Evolutionary conservation across 2,888 invertebrate species (phyloP).

Genomic region (Halictus ligatus): DNA sequence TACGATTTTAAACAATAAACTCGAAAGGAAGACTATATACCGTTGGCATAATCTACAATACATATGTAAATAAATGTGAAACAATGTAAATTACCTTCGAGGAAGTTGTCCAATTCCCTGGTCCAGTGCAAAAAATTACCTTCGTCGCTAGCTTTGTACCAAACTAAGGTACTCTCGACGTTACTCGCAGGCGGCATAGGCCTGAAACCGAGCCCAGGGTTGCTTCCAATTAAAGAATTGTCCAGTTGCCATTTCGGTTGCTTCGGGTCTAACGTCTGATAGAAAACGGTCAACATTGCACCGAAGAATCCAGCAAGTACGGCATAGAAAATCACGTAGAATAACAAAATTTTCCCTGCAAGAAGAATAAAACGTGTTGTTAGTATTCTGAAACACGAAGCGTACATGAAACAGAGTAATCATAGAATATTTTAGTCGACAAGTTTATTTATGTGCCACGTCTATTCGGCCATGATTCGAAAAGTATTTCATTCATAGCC

Average conservation of each 20-base stretch:
- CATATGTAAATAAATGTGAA: background rate
- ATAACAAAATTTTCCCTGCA: slow-evolving; percentile 97
- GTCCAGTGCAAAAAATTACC: slow-evolving; percentile 94
- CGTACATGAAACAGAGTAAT: background rate
- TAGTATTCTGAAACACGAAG: background rate
- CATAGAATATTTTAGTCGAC: background rate
- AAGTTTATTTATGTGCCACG: no score
- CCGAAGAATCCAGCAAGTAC: slow-evolving; percentile 97
- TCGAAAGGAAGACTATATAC: no score
- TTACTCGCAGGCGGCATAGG: slow-evolving; percentile 97
- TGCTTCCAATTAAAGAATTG: slow-evolving; percentile 94
- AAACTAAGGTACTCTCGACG: slow-evolving; percentile 98
- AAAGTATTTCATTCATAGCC: background rate
- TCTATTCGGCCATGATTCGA: no score
- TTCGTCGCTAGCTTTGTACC: slow-evolving; percentile 93
- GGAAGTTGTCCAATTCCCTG: slow-evolving; percentile 90
- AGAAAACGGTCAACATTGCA: slow-evolving; percentile 97
- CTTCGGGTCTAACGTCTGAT: slow-evolving; percentile 93
- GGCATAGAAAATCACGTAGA: slow-evolving; percentile 98
- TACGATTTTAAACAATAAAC: no score
- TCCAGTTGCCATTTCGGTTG: slow-evolving; percentile 96
- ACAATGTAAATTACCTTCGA: slow-evolving; percentile 87
- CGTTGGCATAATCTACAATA: background rate
- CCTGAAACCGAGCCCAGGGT: slow-evolving; percentile 98
- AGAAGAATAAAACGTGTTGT: background rate